Base-by-base conservation (phyloP, 2,888 invertebrate species). In the Eudasyphora cyanicolor region DNA sequence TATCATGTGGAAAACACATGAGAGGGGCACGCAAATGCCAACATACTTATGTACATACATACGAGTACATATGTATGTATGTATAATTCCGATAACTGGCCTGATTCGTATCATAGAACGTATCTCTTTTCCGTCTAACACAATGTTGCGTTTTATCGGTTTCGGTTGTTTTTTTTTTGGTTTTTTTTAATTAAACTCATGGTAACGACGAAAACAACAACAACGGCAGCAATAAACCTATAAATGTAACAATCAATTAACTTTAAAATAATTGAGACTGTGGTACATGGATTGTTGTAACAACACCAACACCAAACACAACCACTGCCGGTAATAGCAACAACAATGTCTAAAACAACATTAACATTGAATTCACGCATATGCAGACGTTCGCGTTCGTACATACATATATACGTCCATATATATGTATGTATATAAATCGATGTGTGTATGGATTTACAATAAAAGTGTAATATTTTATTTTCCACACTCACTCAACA, bases 401-500 rank as follows among this genome's bases (percentile, higher is more conserved):
- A 19, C 19, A 6, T 17, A 19, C 49, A 38, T 38, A 38, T 38
- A 38, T 12, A 6, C 24, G 54, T 1, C 24, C 12, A 8, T 29
- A 19, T 57, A n/a, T 57, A 29, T n/a, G 38, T 38, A 29, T 17
- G n/a, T 32, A 64, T 24, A 42, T 60, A 29, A 10, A 12, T 27
- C 7, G 27, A n/a, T 60, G 60, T 29, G n/a, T 60, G 60, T 60
- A 12, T n/a, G 29, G 12, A 29, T 71, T 71, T 71, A 71, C 71
- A 71, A n/a, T n/a, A 62, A 60, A 49, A 75, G 49, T 75, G 74
- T 75, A 75, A 75, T 62, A 29, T 38, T 71, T 54, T 71, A 21
- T 57, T 62, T 73, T 75, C 62, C 45, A 74, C 60, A 75, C 74
- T 62, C 60, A 75, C 74, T 62, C 62, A 32, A 49, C 27, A 75